Percentiles rank a stretch among this genome's conserved stretches.
Conservation (phyloP, 2,888 invertebrate species). For the Periphyllus acericola region DNA sequence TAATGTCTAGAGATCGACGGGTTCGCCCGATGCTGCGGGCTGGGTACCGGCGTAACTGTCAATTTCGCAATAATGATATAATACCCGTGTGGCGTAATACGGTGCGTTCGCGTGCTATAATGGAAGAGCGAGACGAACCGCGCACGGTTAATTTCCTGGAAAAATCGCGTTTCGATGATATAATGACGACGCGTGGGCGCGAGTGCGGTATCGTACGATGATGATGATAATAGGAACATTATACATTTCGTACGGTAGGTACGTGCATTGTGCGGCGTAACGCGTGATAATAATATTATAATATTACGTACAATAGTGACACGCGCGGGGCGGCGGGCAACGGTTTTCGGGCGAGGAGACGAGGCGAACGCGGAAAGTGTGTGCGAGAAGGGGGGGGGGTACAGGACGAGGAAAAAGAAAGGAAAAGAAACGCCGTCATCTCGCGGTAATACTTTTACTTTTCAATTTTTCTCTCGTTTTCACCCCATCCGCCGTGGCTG, state of each 20-base stretch:
- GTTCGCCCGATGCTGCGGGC: too few relatives aligned
- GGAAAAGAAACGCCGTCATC: neutral
- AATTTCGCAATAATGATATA: neutral
- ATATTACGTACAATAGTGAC: too few relatives aligned
- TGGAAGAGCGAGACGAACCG: too few relatives aligned
- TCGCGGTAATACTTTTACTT: slow-evolving; percentile 35
- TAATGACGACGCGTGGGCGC: neutral
- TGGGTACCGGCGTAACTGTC: too few relatives aligned
- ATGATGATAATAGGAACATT: too few relatives aligned
- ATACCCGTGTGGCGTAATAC: neutral
- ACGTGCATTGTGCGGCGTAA: too few relatives aligned
- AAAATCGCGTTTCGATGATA: neutral
- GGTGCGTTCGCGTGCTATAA: neutral
- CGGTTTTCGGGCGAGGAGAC: too few relatives aligned
- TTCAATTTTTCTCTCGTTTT: slow-evolving; percentile 41
- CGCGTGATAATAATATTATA: too few relatives aligned
- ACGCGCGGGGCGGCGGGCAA: too few relatives aligned
- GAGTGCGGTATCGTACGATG: slow-evolving; percentile 6
- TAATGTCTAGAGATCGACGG: too few relatives aligned
- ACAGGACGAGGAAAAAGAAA: neutral
- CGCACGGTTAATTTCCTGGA: slow-evolving; percentile 58
- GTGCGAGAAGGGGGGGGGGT: too few relatives aligned
- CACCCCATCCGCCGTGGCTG: neutral
- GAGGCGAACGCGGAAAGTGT: too few relatives aligned
- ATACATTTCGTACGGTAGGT: neutral